Percentiles rank a stretch among this genome's conserved stretches.
Conservation (phyloP, 1,140 invertebrate species). For the Drosophila orena region DNA sequence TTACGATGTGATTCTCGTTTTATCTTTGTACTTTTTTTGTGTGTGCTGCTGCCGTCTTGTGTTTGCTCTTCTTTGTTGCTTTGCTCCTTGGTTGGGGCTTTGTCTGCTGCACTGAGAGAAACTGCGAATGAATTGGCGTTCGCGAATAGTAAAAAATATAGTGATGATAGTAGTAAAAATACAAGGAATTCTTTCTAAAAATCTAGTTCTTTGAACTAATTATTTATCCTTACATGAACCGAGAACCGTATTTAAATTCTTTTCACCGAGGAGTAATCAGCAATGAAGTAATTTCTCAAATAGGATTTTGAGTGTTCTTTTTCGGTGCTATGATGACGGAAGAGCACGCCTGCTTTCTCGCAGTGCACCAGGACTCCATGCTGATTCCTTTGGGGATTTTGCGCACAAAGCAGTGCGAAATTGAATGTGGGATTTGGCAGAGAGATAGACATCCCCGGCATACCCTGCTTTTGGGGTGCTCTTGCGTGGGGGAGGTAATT, state of each 20-base stretch:
- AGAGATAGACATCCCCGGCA: constrained; percentile 56
- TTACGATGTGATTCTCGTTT: constrained; percentile 73
- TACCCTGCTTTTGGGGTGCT: constrained; percentile 16
- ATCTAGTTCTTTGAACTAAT: no score
- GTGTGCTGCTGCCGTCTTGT: constrained; percentile 33
- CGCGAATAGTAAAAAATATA: no score
- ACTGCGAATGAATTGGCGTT: neutral
- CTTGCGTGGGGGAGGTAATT: constrained; percentile 66
- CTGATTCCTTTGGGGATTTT: constrained; percentile 82
- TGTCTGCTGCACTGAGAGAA: constrained; percentile 17
- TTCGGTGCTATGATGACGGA: no score
- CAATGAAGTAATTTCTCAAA: no score
- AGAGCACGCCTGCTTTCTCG: no score
- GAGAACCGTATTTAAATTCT: no score
- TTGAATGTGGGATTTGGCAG: constrained; percentile 83
- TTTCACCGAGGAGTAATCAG: no score
- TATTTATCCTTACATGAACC: no score
- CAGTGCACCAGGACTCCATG: constrained; percentile 44
- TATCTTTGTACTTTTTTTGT: constrained; percentile 42
- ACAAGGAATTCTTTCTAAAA: no score
- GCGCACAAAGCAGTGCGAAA: constrained; percentile 82
- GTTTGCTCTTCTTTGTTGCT: constrained; percentile 50
- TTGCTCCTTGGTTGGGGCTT: constrained; percentile 41
- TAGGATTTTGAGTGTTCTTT: no score
- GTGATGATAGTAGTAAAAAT: no score